Evolutionary conservation across 2,797 vertebrate species (phyloP), one percentile per base, ranked within the genome.

Genomic region (Morus bassanus): DNA sequence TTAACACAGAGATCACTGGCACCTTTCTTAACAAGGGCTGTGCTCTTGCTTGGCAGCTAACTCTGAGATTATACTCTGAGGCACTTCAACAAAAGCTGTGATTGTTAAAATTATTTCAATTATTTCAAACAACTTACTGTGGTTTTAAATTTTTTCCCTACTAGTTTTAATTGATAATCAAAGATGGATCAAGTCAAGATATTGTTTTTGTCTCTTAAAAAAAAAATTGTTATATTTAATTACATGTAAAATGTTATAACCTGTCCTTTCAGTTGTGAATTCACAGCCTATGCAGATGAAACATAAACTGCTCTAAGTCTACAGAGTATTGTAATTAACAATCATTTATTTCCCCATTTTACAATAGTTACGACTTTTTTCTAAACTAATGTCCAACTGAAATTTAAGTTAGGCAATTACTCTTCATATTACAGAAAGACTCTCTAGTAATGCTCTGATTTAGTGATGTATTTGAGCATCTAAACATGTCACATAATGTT

Each of bases 1-100:
- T 73, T 75, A 96, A 77, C 88, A 86, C 12, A 72, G 53, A 93
- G 67, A 78, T 77, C 84, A 79, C 41, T 76, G 95, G 72, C 91
- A 85, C 69, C 76, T 65, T 78, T 89, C 60, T 76, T 48, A 93
- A 77, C 85, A 60, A 73, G 60, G 73, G 84, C 93, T 86, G 84
- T 68, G 84, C 89, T 93, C 76, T 33, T 64, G 45, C 95, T 81
- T 91, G 69, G 53, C 91, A 90, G 89, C 74, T 95, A 84, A 57
- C 84, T 80, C 68, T 28, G 75, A 80, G 45, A 6, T 28, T 31
- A 21, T 70, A 35, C 43, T 89, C 79, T 11, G 74, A 28, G 77
- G 54, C 51, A 51, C 79, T 85, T 35, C 14, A 82, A 88, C 56
- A 72, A 92, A 95, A 94, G 68, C 60, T 43, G 23, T 10, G 67